These are phyloP conservation scores for Orthonychiurus folsomi DNA, from an alignment of 2,888 invertebrate species.

Conservation along the genomic window DNA sequence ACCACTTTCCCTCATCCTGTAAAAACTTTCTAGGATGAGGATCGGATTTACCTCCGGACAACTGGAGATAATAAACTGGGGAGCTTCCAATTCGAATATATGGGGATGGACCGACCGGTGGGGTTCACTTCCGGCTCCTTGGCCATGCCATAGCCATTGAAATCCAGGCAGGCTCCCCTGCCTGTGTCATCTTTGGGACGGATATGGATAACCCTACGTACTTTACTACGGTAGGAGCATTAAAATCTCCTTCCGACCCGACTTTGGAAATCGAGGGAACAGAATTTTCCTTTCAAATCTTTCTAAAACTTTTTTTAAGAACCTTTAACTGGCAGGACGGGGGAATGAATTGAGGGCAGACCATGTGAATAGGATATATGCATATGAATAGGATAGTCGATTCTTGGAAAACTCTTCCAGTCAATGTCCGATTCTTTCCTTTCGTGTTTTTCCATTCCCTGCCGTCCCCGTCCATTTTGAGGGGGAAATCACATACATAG, in stretches of 20 bases:
- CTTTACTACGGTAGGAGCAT: neutral
- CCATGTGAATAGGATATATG: too few relatives aligned
- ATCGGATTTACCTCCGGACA: neutral
- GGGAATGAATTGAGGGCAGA: too few relatives aligned
- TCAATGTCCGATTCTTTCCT: too few relatives aligned
- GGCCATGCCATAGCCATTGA: neutral
- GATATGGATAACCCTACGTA: neutral
- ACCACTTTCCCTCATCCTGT: neutral
- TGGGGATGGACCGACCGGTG: slow-evolving; percentile 1
- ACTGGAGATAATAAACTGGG: neutral
- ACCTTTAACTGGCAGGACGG: too few relatives aligned
- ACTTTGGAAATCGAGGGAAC: neutral
- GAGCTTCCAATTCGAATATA: neutral
- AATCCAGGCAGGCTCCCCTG: neutral
- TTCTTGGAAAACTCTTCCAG: too few relatives aligned
- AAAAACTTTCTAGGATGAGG: neutral
- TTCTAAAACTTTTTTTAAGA: neutral
- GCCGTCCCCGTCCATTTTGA: too few relatives aligned
- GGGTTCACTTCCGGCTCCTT: neutral
- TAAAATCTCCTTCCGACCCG: neutral
- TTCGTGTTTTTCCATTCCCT: too few relatives aligned
- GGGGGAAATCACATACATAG: too few relatives aligned
- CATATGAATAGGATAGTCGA: too few relatives aligned
- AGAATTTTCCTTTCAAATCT: neutral
- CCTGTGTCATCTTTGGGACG: neutral